Percentiles rank a stretch among this genome's conserved stretches.
These are phyloP conservation scores for Apotomis betuletana DNA, from an alignment of 2,888 invertebrate genomes.

Conservation along the genomic window DNA sequence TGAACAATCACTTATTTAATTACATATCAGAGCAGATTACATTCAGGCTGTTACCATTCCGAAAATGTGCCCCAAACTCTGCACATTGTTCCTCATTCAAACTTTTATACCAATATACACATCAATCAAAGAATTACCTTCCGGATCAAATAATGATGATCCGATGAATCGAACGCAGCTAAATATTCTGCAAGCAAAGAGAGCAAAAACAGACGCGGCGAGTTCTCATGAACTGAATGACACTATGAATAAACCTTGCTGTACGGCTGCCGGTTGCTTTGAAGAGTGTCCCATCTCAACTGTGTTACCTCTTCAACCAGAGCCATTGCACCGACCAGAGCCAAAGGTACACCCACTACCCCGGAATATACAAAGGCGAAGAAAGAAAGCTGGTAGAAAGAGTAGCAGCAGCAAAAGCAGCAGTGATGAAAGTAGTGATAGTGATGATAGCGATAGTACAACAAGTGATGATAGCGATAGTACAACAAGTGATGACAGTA, in stretches of 20 bases:
- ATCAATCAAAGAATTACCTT: not conserved
- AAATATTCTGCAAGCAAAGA: no score
- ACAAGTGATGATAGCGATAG: not conserved
- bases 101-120: not conserved
- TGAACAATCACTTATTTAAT: conserved; percentile 1
- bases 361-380: conserved; percentile 45
- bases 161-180: no score
- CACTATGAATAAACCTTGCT: conserved; percentile 14
- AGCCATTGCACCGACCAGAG: no score
- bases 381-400: conserved; percentile 48
- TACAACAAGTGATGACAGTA: not conserved
- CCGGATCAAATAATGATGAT: no score
- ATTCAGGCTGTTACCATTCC: not conserved
- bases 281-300: conserved; percentile 17
- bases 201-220: no score
- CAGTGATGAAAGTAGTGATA: not conserved
- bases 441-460: not conserved
- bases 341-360: no score
- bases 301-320: no score
- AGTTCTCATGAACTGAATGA: no score
- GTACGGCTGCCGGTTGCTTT: conserved; percentile 27
- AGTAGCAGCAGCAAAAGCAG: not conserved
- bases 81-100: not conserved
- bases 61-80: conserved; percentile 3
- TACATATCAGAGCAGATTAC: conserved; percentile 4